A percentile compares a stretch with the other conserved stretches of the same genome.
These are phyloP conservation scores for Scortum barcoo DNA, from an alignment of 2,113 vertebrate species.

Conservation along the genomic window DNA sequence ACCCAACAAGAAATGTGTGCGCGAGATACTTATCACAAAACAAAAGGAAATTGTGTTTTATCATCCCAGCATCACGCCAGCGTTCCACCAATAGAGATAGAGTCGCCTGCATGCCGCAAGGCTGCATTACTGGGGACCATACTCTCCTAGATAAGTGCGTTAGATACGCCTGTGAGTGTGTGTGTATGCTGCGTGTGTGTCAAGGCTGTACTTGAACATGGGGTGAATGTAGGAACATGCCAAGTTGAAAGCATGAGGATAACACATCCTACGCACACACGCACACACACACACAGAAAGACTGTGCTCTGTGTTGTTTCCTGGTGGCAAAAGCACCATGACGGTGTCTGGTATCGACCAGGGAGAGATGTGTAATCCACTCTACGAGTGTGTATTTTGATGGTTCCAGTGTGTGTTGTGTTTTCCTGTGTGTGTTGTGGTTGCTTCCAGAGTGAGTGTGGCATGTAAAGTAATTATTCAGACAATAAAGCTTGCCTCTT, in stretches of 20 bases:
- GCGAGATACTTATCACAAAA: conserved; percentile 62
- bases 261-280: conserved; percentile 1
- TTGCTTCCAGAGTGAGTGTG: conserved; percentile 51
- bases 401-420: conserved; percentile 48
- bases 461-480: conserved; percentile 69
- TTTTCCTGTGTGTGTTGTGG: conserved; percentile 53
- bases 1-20: conserved; percentile 10
- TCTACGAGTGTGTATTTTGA: conserved; percentile 54
- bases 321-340: conserved; percentile 63
- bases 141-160: conserved; percentile 62
- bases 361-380: conserved; percentile 69
- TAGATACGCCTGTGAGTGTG: conserved; percentile 47
- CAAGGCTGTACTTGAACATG: conserved; percentile 38
- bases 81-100: conserved; percentile 33
- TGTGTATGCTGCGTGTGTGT: conserved; percentile 29
- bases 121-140: conserved; percentile 58
- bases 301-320: conserved; percentile 23
- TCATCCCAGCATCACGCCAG: conserved; percentile 21
- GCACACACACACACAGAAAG: neutral
- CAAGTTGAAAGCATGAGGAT: conserved; percentile 32
- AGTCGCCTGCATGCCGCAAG: conserved; percentile 27
- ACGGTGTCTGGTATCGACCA: conserved; percentile 56
- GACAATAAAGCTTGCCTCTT: conserved; percentile 59
- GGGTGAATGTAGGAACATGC: conserved; percentile 35
- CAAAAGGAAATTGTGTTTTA: conserved; percentile 67